Percentiles rank a stretch among this genome's conserved stretches.
Evolutionary conservation across 2,888 invertebrate genomes (phyloP).

Genomic region (Drosophila atroscutellata): DNA sequence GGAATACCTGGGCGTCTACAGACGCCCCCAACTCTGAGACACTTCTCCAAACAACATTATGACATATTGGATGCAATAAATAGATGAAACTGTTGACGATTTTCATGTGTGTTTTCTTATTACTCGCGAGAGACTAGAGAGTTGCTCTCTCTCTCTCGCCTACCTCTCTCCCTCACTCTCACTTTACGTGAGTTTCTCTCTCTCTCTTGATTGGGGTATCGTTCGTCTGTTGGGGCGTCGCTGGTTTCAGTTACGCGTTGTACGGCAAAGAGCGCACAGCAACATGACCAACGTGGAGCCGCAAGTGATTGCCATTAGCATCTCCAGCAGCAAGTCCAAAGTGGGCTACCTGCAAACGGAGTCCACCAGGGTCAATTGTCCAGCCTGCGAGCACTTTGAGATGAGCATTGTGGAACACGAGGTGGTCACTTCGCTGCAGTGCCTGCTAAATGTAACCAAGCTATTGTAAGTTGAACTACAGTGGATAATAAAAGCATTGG

Average conservation of each 20-base stretch:
- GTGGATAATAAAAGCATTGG: not conserved
- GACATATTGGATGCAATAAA: conserved; percentile 23
- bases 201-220: not conserved
- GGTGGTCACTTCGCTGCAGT: conserved; percentile 77
- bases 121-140: conserved; percentile 5
- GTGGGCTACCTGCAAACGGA: conserved; percentile 74
- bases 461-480: conserved; percentile 59
- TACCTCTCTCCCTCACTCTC: conserved; percentile 8
- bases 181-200: not conserved
- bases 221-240: conserved; percentile 29
- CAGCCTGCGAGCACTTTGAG: conserved; percentile 76
- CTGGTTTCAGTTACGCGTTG: conserved; percentile 46
- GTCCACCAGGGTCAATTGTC: conserved; percentile 78
- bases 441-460: conserved; percentile 65
- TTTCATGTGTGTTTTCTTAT: conserved; percentile 30
- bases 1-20: conserved; percentile 83
- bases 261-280: conserved; percentile 31
- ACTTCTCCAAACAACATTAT: not conserved
- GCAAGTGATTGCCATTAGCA: conserved; percentile 54
- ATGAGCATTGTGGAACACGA: conserved; percentile 76
- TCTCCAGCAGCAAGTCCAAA: conserved; percentile 54
- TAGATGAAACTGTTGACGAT: not conserved
- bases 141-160: not conserved
- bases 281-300: conserved; percentile 68
- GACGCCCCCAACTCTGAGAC: conserved; percentile 81